A percentile compares a stretch with the other conserved stretches of the same genome.
Conservation (phyloP, 2,797 vertebrate genomes). For the Myotis planiceps region DNA sequence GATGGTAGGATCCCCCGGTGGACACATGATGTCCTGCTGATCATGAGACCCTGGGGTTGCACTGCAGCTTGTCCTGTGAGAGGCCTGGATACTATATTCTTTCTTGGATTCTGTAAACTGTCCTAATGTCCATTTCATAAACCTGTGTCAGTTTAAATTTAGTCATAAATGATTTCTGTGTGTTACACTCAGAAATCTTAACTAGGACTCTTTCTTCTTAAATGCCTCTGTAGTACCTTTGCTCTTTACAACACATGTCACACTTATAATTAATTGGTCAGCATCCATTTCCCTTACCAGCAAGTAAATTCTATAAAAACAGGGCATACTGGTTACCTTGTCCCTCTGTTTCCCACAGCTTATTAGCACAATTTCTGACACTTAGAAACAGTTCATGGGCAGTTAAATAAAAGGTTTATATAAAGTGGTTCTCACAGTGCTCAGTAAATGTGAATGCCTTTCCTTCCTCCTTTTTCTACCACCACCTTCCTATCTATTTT, state of each 20-base stretch:
- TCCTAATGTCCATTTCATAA: neutral
- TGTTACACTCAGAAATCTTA: neutral
- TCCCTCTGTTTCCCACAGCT: neutral
- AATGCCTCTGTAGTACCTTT: neutral
- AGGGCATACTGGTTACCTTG: neutral
- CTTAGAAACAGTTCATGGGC: neutral
- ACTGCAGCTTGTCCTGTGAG: neutral
- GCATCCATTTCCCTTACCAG: neutral
- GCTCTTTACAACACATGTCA: neutral
- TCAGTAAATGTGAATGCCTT: neutral
- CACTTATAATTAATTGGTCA: neutral
- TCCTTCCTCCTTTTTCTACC: neutral
- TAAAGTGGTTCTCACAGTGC: neutral
- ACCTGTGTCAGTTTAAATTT: neutral
- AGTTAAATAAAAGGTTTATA: neutral
- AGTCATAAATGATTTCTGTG: neutral
- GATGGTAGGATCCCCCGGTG: neutral
- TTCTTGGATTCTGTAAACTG: neutral
- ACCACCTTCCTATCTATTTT: neutral
- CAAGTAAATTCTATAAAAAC: neutral
- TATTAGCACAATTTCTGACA: neutral
- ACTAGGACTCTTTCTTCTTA: neutral
- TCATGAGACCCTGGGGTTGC: neutral
- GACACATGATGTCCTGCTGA: neutral
- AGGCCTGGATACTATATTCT: neutral